A percentile compares a stretch with the other conserved stretches of the same genome.
Evolutionary conservation across 2,113 vertebrate species (phyloP).

Genomic region (Sinocyclocheilus anophthalmus): DNA sequence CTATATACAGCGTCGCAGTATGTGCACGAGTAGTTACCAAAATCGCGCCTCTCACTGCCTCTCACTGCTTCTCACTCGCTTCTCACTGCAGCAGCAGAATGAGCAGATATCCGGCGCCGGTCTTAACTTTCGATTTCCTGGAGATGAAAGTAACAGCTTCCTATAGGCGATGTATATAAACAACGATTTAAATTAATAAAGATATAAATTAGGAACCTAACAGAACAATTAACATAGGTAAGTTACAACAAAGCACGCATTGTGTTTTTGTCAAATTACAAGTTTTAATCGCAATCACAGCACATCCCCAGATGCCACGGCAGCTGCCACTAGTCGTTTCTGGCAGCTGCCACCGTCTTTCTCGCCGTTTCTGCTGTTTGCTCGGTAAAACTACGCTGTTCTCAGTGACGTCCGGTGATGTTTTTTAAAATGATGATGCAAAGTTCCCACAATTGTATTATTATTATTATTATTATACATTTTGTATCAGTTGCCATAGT

Average conservation of each 20-base stretch:
- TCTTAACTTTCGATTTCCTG: slow-evolving; percentile 25
- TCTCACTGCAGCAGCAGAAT: too few species aligned
- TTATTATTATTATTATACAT: too few species aligned
- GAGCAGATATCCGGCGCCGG: too few species aligned
- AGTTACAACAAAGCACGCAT: background rate
- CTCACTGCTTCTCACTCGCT: background rate
- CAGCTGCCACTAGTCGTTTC: too few species aligned
- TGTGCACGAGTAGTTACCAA: background rate
- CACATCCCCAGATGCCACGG: too few species aligned
- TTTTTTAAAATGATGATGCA: too few species aligned
- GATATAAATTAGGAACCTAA: background rate
- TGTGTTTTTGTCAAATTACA: background rate
- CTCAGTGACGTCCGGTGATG: too few species aligned
- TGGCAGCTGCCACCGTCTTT: too few species aligned
- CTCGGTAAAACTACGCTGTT: too few species aligned
- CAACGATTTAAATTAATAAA: background rate
- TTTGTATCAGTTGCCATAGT: too few species aligned
- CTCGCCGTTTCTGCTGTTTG: too few species aligned
- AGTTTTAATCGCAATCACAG: background rate
- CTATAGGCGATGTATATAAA: background rate
- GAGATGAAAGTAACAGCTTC: slow-evolving; percentile 1
- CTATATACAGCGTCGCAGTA: background rate
- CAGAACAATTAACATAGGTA: background rate
- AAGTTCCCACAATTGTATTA: too few species aligned
- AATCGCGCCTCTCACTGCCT: background rate